phyloP scores from a whole-genome alignment of 2,888 invertebrate genomes.

The Drosophila bunnanda region DNA sequence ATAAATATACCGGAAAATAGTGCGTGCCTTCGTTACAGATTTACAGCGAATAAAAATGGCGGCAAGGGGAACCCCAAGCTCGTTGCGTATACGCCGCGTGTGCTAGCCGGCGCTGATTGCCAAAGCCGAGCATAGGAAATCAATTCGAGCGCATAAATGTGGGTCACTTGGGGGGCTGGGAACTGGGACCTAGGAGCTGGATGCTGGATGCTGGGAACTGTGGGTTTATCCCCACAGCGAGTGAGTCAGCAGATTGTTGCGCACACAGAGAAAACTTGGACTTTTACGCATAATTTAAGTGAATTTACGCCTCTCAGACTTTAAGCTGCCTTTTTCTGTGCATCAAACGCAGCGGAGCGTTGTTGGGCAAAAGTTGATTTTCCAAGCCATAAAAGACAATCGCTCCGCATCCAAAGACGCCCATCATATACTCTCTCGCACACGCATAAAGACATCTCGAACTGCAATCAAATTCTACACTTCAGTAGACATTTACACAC shows the following conservation, averaged over 20 bases:
- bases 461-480: conserved; percentile 83
- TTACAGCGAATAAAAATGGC: conserved; percentile 66
- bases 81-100: conserved; percentile 70
- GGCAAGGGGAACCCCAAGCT: conserved; percentile 15
- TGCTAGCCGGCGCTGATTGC: conserved; percentile 64
- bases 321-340: conserved; percentile 50
- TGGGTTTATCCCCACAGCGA: conserved; percentile 6
- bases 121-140: conserved; percentile 68
- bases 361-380: conserved; percentile 78
- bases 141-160: conserved; percentile 76
- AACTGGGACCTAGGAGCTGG: background rate
- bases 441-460: conserved; percentile 78
- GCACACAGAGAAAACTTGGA: conserved; percentile 35
- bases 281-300: conserved; percentile 73
- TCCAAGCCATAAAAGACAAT: conserved; percentile 80
- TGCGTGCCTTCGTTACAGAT: conserved; percentile 77
- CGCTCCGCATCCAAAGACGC: conserved; percentile 59
- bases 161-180: conserved; percentile 62
- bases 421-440: conserved; percentile 58
- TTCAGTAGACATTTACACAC: conserved; percentile 74
- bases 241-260: conserved; percentile 40
- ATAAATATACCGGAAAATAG: conserved; percentile 67
- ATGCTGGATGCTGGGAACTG: too few relatives aligned
- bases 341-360: conserved; percentile 72
- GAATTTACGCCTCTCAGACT: conserved; percentile 72